Percentiles rank a stretch among this genome's conserved stretches.
phyloP scores from a whole-genome alignment of 2,888 invertebrate species.

The Slavum lentiscoides region DNA sequence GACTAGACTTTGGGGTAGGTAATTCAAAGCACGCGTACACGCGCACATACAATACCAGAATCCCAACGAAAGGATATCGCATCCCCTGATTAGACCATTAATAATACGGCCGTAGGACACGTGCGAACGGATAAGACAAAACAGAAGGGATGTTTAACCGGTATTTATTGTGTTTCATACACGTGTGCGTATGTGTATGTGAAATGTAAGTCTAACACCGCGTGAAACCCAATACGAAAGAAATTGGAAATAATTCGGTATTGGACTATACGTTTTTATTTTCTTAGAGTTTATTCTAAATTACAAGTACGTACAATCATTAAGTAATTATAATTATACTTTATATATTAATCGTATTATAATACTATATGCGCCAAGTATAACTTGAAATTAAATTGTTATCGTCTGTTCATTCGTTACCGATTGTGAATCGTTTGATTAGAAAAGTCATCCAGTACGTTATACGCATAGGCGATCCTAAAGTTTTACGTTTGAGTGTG shows the following conservation, averaged over 20 bases:
- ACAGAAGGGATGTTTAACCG: slow-evolving; percentile 16
- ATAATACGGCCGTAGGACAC: slow-evolving; percentile 14
- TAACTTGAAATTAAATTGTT: background rate
- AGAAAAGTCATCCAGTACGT: too few relatives aligned
- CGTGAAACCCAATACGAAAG: background rate
- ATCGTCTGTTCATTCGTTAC: too few relatives aligned
- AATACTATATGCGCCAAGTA: background rate
- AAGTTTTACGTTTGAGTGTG: too few relatives aligned
- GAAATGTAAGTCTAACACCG: too few relatives aligned
- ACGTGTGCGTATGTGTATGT: too few relatives aligned
- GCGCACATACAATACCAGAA: slow-evolving; percentile 8
- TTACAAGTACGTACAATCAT: too few relatives aligned
- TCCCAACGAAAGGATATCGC: background rate
- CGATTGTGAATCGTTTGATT: too few relatives aligned
- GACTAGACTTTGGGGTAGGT: background rate
- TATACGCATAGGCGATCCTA: too few relatives aligned
- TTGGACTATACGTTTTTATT: background rate
- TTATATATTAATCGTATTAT: too few relatives aligned
- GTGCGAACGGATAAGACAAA: slow-evolving; percentile 5
- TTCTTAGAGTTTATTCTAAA: too few relatives aligned
- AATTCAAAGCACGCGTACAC: slow-evolving; percentile 7
- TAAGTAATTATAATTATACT: too few relatives aligned
- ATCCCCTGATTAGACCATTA: slow-evolving; percentile 20
- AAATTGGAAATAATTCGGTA: background rate
- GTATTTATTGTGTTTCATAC: background rate